Evolutionary conservation across 2,797 vertebrate species (phyloP), one percentile per base, ranked within the genome.

Genomic region (Karalla daura): DNA sequence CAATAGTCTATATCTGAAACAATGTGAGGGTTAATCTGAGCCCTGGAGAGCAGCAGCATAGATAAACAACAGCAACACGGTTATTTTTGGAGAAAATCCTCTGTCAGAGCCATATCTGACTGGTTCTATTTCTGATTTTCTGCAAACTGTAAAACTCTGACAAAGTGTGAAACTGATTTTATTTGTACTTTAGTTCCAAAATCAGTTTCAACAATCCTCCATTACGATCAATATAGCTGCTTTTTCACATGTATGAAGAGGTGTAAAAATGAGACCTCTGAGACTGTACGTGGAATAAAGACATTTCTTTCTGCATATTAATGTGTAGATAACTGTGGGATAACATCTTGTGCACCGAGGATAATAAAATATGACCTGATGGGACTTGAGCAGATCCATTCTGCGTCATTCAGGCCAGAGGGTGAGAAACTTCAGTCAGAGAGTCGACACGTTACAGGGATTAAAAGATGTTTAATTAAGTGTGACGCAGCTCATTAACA

Each of bases 401-500:
- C 20, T 0, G 3, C 49, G 24, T 53, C 20, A 3, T 54, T 33
- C 36, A 28, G 8, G 17, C 36, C 51, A 10, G 5, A 33, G 25
- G 17, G 17, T 3, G 10, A 6, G 30, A 35, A 74, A 40, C 11
- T 11, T 17, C n/a, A n/a, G n/a, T 8, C 40, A 15, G 44, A 53
- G 46, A 61, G 3, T 37, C 35, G 41, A 12, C 40, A 36, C 18
- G n/a, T 44, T 43, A 32, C 7, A 1, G 14, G 32, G 36, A 70
- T 78, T 62, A 52, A 46, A 72, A 54, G n/a, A 49, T 62, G 54
- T 70, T 76, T 62, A 70, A 70, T 85, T 36, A 71, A 61, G 68
- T 10, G 36, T 1, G 13, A 70, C 44, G 14, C 14, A 2, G 70
- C 59, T 78, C 58, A 63, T 83, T 69, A 76, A 51, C 56, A 74